Evolutionary conservation across 1,140 invertebrate genomes (phyloP), one percentile per base, ranked within the genome.

Genomic region (Drosophila eugracilis): DNA sequence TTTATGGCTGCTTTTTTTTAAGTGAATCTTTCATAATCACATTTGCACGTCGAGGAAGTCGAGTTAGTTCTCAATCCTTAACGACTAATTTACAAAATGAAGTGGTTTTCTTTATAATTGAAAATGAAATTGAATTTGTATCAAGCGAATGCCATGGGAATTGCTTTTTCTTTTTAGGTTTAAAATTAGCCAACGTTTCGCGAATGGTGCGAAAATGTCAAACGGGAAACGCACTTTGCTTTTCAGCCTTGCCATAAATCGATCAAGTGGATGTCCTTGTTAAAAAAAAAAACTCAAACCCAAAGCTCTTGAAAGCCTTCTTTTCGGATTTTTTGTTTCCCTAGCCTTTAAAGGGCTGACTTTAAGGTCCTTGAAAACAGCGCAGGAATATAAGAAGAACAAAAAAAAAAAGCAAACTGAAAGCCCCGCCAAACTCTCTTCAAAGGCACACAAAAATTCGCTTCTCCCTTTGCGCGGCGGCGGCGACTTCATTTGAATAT

Each of bases 401-500:
- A 22, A 30, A 12, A 60, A 17, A 24, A 28, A 4, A 24, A 60
- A 22, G 9, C 14, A 60, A 63, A 63, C 39, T 65, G 45, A 60
- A n/a, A n/a, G n/a, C 55, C 39, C 39, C 30, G 22, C 9, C 15
- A 45, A 36, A 15, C 39, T 30, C 39, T 30, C 52, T 58, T 30
- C 36, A 36, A 45, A 34, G 54, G 26, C 36, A 57, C 36, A n/a
- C n/a, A n/a, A 57, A 54, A 45, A 44, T 26, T 12, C 21, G 12
- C 21, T 19, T 34, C 36, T 42, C 30, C 47, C 34, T 28, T 19
- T n/a, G n/a, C n/a, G n/a, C n/a, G n/a, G n/a, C n/a, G n/a, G 47
- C 45, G 62, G 62, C 60, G 57, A 80, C 81, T 86, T 85, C 83
- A 86, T 86, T 86, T 86, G 83, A 86, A 86, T 86, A 86, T 86